Base-by-base conservation (phyloP, 2,113 vertebrate species). In the Zapornia atra region DNA sequence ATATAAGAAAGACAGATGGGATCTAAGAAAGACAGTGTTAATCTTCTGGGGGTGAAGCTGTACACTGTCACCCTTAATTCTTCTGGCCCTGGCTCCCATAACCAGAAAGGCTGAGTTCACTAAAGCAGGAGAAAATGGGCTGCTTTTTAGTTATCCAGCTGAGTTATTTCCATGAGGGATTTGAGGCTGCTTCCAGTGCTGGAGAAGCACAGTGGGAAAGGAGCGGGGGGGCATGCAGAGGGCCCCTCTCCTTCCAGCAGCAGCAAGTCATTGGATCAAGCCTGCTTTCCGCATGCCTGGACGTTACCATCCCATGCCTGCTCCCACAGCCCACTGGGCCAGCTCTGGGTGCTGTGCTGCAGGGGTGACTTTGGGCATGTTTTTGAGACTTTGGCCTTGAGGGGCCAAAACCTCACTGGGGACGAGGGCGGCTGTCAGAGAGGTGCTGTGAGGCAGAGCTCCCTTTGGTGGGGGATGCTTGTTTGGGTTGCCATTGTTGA, bases 311-410 rank as follows among this genome's bases (percentile, higher is more conserved):
- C 33, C 20, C 5, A 15, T 34, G 77, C 42, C 44, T 26, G 40
- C 53, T 77, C 10, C 15, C 3, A 0, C 25, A 28, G 46, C 24
- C 31, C 2, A 1, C 44, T 1, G 2, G 50, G 28, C n/a, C 44
- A 29, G 24, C 57, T 88, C 38, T 46, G 44, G 44, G 7, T 0
- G 2, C 50, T 0, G 3, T 60, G 38, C 60, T 64, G 56, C 26
- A n/a, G 28, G 44, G 60, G 20, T 40, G n/a, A 31, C 56, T 68
- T 36, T 17, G 36, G 24, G 28, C 19, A 4, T 1, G 0, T 28
- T 44, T 33, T 31, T 50, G 48, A 24, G 19, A 15, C 42, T 40
- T 77, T 24, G 44, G 17, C 33, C 15, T 34, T 17, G 26, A 72
- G 38, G 38, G 56, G 31, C 26, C 57, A 64, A 63, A 65, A n/a